Base-by-base conservation (phyloP, 1,140 invertebrate genomes). In the Phocides pigmalion region DNA sequence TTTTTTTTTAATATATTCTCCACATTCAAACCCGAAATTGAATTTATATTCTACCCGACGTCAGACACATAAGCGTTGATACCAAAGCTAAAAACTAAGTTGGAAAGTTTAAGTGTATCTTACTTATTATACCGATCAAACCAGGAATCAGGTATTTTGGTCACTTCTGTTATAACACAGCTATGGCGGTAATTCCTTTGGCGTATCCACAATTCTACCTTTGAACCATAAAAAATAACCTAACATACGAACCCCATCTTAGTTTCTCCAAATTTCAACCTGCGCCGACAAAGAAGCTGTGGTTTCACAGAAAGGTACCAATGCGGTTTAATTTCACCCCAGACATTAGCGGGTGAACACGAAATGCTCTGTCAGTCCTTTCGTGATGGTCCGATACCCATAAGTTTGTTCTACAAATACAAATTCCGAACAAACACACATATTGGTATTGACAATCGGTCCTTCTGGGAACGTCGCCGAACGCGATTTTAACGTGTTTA, bases 381-480 rank as follows among this genome's bases (percentile, higher is more conserved):
- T 69, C 81, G 82, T 87, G 81, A 85, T 76, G 62, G 25, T 37
- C 62, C 71, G 69, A 77, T 75, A 72, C 66, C 63, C 50, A 49
- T 56, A 35, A 51, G 76, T 81, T 75, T 79, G 64, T 68, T 67
- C 47, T 72, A 76, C 67, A 70, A 73, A 76, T 76, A 76, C 58
- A 74, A 51, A 51, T 49, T 63, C 67, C 56, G 56, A 66, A 72
- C 61, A 79, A 72, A 74, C 63, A 64, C 58, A 47, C 37, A 65
- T 47, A 42, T 61, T 17, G 54, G 46, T 84, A 81, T 86, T 83
- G 77, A 83, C 85, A 62, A 54, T 74, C 51, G 41, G 74, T 74
- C 83, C 82, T 88, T 86, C 85, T 79, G 54, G 62, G 85, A 88
- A 88, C 61, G 64, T 63, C 28, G 16, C 68, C 58, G 62, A 71